Evolutionary conservation across 2,888 invertebrate genomes (phyloP).

Genomic region (Drosophila hawaiiensis): DNA sequence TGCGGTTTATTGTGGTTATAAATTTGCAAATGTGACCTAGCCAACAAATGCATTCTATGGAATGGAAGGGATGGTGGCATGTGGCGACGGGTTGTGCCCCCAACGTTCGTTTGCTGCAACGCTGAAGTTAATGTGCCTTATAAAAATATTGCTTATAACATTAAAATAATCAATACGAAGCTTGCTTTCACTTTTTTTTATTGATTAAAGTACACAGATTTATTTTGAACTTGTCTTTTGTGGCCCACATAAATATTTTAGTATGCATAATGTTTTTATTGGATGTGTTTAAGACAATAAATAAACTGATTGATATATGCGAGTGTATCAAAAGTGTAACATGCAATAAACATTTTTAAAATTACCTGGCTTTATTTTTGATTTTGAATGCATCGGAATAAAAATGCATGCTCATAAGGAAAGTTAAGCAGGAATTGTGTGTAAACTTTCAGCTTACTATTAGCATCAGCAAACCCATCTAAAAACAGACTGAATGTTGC

Average conservation of each 20-base stretch:
- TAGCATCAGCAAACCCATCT: not conserved
- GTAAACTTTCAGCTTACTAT: not conserved
- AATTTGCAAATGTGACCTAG: slow-evolving; percentile 40
- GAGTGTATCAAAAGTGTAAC: not conserved
- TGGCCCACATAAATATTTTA: slow-evolving; percentile 8
- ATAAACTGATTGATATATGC: not conserved
- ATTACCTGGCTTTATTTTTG: not conserved
- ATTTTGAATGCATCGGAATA: not conserved
- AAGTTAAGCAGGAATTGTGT: not conserved
- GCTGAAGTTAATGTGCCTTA: slow-evolving; percentile 19
- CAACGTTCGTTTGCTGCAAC: not conserved
- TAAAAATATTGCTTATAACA: slow-evolving; percentile 25
- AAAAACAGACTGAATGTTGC: too few species aligned
- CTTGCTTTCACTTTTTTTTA: slow-evolving; percentile 1
- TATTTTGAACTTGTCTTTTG: not conserved
- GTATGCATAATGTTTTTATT: slow-evolving; percentile 2
- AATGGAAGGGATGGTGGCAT: too few species aligned
- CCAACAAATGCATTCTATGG: slow-evolving; percentile 21
- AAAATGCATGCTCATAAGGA: not conserved
- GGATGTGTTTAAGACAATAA: not conserved
- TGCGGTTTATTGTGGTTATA: slow-evolving; percentile 62
- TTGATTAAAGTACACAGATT: slow-evolving; percentile 2
- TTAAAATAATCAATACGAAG: slow-evolving; percentile 10
- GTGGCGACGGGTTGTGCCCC: not conserved
- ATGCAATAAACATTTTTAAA: not conserved